Percentiles rank a stretch among this genome's conserved stretches.
These are phyloP conservation scores for Sakesphorus luctuosus DNA, from an alignment of 2,113 vertebrate genomes.

Conservation along the genomic window DNA sequence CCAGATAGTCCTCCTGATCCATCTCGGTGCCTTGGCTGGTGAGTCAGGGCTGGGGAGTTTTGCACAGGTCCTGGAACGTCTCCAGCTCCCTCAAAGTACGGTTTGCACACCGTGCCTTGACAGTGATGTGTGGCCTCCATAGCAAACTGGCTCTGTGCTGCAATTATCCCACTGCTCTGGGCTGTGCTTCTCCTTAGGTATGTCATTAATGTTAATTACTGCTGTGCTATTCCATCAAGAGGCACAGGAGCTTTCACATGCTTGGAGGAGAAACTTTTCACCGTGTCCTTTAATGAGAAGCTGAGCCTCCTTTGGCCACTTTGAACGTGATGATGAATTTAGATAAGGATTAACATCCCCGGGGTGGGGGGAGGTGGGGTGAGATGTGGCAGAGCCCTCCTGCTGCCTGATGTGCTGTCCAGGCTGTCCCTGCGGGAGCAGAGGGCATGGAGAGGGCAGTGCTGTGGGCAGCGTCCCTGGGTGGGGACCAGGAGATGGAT, in stretches of 20 bases:
- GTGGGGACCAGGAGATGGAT: not conserved
- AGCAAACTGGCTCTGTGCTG: not conserved
- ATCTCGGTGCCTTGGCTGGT: not conserved
- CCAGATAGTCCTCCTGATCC: not conserved
- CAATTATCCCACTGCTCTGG: not conserved
- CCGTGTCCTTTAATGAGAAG: conserved; percentile 69
- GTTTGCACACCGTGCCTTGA: not conserved
- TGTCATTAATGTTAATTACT: conserved; percentile 81
- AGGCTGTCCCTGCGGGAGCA: fast-evolving
- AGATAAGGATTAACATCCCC: conserved; percentile 79
- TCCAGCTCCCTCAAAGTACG: not conserved
- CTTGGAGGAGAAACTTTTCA: conserved; percentile 57
- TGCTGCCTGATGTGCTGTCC: not conserved
- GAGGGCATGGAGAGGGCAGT: not conserved
- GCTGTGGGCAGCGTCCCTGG: fast-evolving
- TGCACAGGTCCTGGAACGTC: not conserved
- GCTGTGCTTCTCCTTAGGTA: conserved; percentile 24
- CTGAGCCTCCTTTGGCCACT: conserved; percentile 15
- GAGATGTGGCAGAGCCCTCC: not conserved
- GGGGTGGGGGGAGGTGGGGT: not conserved
- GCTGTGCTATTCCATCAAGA: conserved; percentile 12
- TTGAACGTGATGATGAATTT: conserved; percentile 83
- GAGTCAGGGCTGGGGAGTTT: not conserved
- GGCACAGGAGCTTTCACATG: conserved; percentile 49
- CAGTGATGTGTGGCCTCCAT: not conserved